phyloP scores from a whole-genome alignment of 2,113 vertebrate species.

The Narcine bancroftii region DNA sequence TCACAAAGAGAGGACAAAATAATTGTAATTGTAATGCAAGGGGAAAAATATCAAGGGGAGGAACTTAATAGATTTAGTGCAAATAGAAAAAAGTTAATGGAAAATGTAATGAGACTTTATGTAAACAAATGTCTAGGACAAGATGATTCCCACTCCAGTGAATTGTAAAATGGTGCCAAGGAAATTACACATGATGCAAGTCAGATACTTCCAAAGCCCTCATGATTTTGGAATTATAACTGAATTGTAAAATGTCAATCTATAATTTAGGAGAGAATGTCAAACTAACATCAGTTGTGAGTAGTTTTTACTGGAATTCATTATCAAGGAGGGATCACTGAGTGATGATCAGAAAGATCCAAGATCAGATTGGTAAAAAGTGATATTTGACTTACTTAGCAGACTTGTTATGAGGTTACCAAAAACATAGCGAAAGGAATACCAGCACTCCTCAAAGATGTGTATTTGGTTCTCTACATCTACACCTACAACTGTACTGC shows the following conservation, averaged over 20 bases:
- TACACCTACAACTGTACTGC: too few species aligned
- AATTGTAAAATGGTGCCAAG: background rate
- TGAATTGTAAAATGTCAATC: background rate
- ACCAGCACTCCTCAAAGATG: too few species aligned
- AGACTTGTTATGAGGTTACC: background rate
- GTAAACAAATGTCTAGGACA: background rate
- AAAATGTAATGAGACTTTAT: background rate
- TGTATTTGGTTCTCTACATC: too few species aligned
- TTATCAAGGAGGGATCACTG: background rate
- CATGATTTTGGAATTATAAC: background rate
- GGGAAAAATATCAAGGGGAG: background rate
- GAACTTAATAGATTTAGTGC: background rate
- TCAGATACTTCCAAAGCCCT: background rate
- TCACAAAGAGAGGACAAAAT: background rate
- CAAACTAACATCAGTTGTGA: background rate
- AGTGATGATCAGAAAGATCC: background rate
- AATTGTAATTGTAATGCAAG: background rate
- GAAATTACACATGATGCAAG: background rate
- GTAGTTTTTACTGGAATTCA: background rate
- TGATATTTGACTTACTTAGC: background rate
- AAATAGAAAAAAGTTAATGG: background rate
- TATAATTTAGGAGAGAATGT: background rate
- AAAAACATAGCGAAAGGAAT: background rate
- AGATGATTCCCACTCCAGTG: background rate
- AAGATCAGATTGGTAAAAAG: background rate